These are phyloP conservation scores for Notechis scutatus DNA, from an alignment of 2,113 vertebrate genomes.

Conservation along the genomic window DNA sequence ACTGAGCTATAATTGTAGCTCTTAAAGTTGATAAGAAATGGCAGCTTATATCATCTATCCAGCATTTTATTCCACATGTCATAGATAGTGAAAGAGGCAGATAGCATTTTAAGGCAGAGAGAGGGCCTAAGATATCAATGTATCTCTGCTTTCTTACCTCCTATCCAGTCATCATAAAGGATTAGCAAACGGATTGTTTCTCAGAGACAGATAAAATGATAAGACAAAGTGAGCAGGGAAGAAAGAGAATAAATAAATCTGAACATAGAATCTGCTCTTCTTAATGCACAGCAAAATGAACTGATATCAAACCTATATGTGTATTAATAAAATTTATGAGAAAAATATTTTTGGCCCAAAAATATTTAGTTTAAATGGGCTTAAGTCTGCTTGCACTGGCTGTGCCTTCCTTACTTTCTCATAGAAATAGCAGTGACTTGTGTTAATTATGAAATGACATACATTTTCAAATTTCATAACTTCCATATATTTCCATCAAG, in stretches of 20 bases:
- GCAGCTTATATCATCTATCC: not conserved
- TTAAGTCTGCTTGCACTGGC: slow-evolving; percentile 71
- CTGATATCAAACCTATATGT: not conserved
- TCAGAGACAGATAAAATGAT: not conserved
- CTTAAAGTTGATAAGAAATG: not conserved
- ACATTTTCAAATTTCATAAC: slow-evolving; percentile 62
- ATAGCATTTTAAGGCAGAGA: slow-evolving; percentile 46
- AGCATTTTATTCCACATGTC: slow-evolving; percentile 3
- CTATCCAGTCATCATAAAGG: slow-evolving; percentile 31
- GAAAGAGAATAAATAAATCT: not conserved
- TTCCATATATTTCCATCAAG: slow-evolving; percentile 66
- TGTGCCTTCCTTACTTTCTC: slow-evolving; percentile 77
- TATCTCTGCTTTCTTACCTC: slow-evolving; percentile 8
- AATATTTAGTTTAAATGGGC: slow-evolving; percentile 63
- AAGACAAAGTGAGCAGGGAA: not conserved
- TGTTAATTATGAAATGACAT: slow-evolving; percentile 64
- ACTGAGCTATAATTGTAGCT: slow-evolving; percentile 6
- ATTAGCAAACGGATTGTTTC: slow-evolving; percentile 9
- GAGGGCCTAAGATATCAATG: slow-evolving; percentile 37
- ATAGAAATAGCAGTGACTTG: slow-evolving; percentile 72
- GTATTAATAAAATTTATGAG: not conserved
- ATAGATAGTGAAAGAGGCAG: slow-evolving; percentile 13
- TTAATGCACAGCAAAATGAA: not conserved
- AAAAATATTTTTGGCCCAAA: slow-evolving; percentile 55
- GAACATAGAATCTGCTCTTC: not conserved